These are phyloP conservation scores for Sphaerophoria taeniata DNA, from an alignment of 2,888 invertebrate species.

Conservation along the genomic window DNA sequence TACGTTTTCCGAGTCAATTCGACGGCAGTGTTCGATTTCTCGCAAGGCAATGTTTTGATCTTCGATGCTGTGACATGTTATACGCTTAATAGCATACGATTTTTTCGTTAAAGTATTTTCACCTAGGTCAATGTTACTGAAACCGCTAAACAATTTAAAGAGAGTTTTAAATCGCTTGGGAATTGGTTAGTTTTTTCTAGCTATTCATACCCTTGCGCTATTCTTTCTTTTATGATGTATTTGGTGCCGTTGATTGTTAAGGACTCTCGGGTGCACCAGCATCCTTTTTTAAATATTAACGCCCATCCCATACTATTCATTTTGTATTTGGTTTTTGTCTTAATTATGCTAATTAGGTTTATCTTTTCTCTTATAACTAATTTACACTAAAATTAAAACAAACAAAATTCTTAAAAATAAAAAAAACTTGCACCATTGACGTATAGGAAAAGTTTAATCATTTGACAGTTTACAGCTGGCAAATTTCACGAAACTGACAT, in stretches of 20 bases:
- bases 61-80: slow-evolving; percentile 90
- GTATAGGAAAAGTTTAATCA: slow-evolving; percentile 4
- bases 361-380: slow-evolving; percentile 42
- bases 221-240: slow-evolving; percentile 87
- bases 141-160: slow-evolving; percentile 86
- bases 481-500: not conserved
- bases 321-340: slow-evolving; percentile 84
- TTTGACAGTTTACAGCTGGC: slow-evolving; percentile 66
- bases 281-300: slow-evolving; percentile 89
- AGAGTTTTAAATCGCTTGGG: not conserved
- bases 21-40: slow-evolving; percentile 89
- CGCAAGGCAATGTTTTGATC: slow-evolving; percentile 89
- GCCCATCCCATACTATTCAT: slow-evolving; percentile 89
- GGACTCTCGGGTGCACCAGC: slow-evolving; percentile 89
- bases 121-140: slow-evolving; percentile 90
- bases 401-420: slow-evolving; percentile 49
- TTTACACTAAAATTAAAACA: slow-evolving; percentile 61
- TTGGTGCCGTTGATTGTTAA: slow-evolving; percentile 88
- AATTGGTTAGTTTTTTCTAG: not conserved
- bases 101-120: slow-evolving; percentile 87
- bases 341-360: slow-evolving; percentile 21
- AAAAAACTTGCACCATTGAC: slow-evolving; percentile 34
- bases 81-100: slow-evolving; percentile 90
- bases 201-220: slow-evolving; percentile 88
- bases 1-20: slow-evolving; percentile 89